Conservation (phyloP, 2,797 vertebrate genomes). For the Etheostoma nigrum region DNA sequence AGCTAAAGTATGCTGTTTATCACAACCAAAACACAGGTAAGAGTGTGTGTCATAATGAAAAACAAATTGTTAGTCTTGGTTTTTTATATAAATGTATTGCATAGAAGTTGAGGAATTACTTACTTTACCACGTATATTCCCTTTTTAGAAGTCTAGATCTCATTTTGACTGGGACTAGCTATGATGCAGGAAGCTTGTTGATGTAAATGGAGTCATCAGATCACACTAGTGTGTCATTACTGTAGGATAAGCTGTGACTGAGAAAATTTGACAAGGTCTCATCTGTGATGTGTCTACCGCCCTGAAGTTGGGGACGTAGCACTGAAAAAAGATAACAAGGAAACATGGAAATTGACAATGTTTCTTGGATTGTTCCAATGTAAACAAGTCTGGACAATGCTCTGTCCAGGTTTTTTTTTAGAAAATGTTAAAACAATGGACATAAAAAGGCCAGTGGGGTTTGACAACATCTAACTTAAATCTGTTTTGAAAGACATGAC, state of each 20-base stretch:
- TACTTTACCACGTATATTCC: neutral
- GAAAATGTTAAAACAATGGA: slow-evolving; percentile 78
- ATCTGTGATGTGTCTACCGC: slow-evolving; percentile 12
- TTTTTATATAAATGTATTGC: neutral
- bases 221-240: slow-evolving; percentile 5
- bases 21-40: neutral
- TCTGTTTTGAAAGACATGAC: slow-evolving; percentile 77
- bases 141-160: neutral
- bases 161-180: neutral
- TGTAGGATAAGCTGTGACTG: slow-evolving; percentile 15
- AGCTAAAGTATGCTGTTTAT: neutral
- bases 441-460: slow-evolving; percentile 76
- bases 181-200: neutral
- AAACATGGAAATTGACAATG: slow-evolving; percentile 19
- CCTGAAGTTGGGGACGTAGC: neutral
- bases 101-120: neutral
- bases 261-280: slow-evolving; percentile 25
- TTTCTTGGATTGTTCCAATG: slow-evolving; percentile 65
- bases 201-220: slow-evolving; percentile 19
- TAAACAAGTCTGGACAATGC: slow-evolving; percentile 52
- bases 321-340: slow-evolving; percentile 24
- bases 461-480: slow-evolving; percentile 72
- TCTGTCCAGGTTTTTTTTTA: slow-evolving; percentile 72
- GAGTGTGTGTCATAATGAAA: neutral
- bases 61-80: neutral